Conservation (phyloP, 1,140 invertebrate species). For the Papilio dardanus region DNA sequence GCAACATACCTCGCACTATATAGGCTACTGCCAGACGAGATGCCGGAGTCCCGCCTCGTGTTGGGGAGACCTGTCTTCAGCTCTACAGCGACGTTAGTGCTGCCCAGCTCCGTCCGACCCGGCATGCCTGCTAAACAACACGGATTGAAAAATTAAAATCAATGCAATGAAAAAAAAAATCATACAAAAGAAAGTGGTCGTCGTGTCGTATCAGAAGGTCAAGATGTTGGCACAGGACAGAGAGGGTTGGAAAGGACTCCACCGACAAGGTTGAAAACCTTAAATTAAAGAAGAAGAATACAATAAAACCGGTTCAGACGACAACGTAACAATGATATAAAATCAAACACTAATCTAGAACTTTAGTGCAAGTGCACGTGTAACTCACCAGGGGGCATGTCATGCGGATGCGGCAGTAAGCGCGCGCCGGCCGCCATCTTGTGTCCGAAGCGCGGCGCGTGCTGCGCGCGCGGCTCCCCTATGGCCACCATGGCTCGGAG, state of each 20-base stretch:
- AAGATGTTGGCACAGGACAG: too few species aligned
- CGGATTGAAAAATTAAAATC: too few species aligned
- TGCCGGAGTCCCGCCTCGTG: slow-evolving; percentile 78
- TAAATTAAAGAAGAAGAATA: too few species aligned
- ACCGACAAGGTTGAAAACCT: too few species aligned
- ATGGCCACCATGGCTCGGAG: slow-evolving; percentile 81
- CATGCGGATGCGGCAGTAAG: slow-evolving; percentile 60
- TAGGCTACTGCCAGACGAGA: slow-evolving; percentile 79
- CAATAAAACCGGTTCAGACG: too few species aligned
- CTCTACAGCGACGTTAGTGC: slow-evolving; percentile 70
- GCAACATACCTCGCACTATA: slow-evolving; percentile 74
- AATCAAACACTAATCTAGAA: too few species aligned
- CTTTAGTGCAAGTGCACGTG: too few species aligned
- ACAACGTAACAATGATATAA: too few species aligned
- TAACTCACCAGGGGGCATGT: slow-evolving; percentile 62
- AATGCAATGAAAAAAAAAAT: too few species aligned
- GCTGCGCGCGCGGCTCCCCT: slow-evolving; percentile 71
- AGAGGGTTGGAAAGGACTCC: too few species aligned
- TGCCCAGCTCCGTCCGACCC: slow-evolving; percentile 69
- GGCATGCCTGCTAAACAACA: slow-evolving; percentile 47
- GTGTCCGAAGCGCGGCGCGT: slow-evolving; percentile 70
- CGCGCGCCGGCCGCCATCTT: slow-evolving; percentile 71
- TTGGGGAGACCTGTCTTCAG: slow-evolving; percentile 72
- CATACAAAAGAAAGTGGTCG: too few species aligned
- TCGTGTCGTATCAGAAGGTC: too few species aligned